Conservation (phyloP, 2,888 invertebrate genomes). For the Idaea dimidiata region DNA sequence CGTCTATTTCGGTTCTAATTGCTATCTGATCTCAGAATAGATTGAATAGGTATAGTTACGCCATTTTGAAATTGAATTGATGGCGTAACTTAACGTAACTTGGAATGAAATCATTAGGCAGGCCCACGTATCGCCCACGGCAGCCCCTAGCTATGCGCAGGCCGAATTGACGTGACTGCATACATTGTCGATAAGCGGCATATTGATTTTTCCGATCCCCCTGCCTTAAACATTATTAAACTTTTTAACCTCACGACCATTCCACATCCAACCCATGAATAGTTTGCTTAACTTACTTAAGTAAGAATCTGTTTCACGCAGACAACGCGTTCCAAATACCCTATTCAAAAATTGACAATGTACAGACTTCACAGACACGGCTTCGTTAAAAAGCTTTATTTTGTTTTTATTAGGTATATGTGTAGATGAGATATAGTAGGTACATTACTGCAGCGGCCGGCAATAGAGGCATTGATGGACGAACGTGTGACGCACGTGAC, state of each 20-base stretch:
- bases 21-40: neutral
- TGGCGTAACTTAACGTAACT: neutral
- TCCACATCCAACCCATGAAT: neutral
- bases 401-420: too few species aligned
- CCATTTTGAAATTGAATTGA: neutral
- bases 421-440: too few species aligned
- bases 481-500: too few species aligned
- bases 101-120: slow-evolving; percentile 38
- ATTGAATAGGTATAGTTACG: neutral
- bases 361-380: too few species aligned
- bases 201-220: slow-evolving; percentile 56
- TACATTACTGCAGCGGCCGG: too few species aligned
- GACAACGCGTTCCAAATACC: too few species aligned
- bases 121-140: slow-evolving; percentile 12
- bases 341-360: too few species aligned
- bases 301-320: too few species aligned
- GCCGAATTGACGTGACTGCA: slow-evolving; percentile 48
- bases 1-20: too few species aligned
- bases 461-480: too few species aligned
- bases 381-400: too few species aligned
- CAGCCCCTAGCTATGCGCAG: slow-evolving; percentile 31
- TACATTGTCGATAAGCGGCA: slow-evolving; percentile 48
- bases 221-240: slow-evolving; percentile 32
- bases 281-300: neutral
- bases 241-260: slow-evolving; percentile 15